These are phyloP conservation scores for Pollicipes pollicipes DNA, from an alignment of 1,140 invertebrate species.

Conservation along the genomic window DNA sequence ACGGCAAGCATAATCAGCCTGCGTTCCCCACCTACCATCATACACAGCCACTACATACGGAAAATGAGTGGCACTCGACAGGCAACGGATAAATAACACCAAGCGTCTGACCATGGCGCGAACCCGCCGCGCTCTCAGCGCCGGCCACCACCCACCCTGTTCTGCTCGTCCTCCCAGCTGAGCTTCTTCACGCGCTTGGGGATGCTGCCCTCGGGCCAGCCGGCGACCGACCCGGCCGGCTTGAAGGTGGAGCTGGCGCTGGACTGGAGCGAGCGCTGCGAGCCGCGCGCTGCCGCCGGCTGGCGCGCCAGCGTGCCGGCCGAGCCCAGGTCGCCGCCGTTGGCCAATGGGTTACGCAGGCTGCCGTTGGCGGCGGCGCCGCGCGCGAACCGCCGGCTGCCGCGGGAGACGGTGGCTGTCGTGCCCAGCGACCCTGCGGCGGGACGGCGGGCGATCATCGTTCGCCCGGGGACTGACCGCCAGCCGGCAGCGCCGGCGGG, in stretches of 20 bases:
- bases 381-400: neutral
- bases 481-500: no score
- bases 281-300: conserved; percentile 17
- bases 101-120: no score
- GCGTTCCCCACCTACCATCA: no score
- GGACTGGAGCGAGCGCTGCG: conserved; percentile 9
- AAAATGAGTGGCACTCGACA: no score
- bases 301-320: neutral
- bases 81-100: no score
- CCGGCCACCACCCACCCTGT: no score
- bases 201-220: conserved; percentile 37
- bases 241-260: neutral
- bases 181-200: conserved; percentile 47
- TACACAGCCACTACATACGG: no score
- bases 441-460: no score
- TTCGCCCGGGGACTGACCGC: no score
- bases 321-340: neutral
- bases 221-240: conserved; percentile 3
- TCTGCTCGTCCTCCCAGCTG: conserved; percentile 47
- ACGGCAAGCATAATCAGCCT: no score
- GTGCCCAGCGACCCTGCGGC: neutral
- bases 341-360: neutral
- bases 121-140: no score
- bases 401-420: neutral
- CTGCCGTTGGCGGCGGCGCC: neutral